phyloP scores from a whole-genome alignment of 2,113 vertebrate species.

The Bucco capensis region DNA sequence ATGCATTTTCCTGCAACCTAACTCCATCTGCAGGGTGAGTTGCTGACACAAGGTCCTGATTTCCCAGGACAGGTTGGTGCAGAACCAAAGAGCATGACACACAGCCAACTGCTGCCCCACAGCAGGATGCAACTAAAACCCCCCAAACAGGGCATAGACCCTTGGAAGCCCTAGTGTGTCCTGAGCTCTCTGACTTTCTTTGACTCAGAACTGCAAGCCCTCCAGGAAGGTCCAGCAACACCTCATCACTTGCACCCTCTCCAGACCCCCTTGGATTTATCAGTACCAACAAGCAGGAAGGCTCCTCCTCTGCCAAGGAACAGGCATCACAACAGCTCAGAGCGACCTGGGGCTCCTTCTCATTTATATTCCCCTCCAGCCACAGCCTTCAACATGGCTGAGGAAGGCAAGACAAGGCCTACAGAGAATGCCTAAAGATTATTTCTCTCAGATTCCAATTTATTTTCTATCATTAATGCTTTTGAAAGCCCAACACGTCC shows the following conservation, averaged over 20 bases:
- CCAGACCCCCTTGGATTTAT: not conserved
- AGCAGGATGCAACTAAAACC: not conserved
- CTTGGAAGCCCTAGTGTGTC: not conserved
- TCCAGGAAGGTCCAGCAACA: not conserved
- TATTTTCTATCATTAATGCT: constrained; percentile 77
- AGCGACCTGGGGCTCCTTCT: not conserved
- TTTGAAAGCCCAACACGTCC: constrained; percentile 63
- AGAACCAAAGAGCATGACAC: not conserved
- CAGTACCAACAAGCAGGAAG: not conserved
- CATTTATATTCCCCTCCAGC: constrained; percentile 70
- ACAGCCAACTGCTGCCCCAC: not conserved
- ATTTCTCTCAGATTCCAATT: constrained; percentile 72
- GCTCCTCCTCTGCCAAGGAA: not conserved
- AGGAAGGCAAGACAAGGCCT: constrained; percentile 58
- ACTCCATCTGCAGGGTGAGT: not conserved
- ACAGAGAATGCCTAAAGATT: constrained; percentile 65
- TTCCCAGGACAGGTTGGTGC: not conserved
- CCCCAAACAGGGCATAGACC: not conserved
- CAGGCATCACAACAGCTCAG: constrained; percentile 3
- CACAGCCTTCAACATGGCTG: constrained; percentile 58
- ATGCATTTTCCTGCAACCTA: not conserved
- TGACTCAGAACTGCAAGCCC: not conserved
- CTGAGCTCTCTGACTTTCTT: not conserved
- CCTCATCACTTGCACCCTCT: not conserved
- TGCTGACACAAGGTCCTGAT: not conserved